Conservation (phyloP, 92 coral and sea anemone species). For the Phenganax stokvisi region DNA sequence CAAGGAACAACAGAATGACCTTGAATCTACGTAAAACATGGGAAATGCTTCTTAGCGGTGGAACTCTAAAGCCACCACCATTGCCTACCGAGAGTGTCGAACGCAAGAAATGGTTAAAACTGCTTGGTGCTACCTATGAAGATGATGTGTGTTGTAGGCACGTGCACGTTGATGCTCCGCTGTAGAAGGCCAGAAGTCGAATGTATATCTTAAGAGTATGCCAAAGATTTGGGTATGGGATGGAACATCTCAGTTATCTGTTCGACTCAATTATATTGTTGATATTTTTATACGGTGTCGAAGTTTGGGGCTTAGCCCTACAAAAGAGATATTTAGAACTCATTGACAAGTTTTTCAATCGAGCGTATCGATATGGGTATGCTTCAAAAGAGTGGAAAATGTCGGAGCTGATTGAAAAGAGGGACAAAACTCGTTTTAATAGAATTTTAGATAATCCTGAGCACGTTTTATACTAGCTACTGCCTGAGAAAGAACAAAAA, state of each 20-base stretch:
- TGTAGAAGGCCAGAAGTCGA: constrained; percentile 31
- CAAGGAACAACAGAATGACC: constrained; percentile 14
- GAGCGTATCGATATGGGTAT: constrained; percentile 1
- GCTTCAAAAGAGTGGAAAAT: not conserved
- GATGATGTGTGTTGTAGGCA: constrained; percentile 23
- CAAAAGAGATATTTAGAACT: not conserved
- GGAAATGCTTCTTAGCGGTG: constrained; percentile 4
- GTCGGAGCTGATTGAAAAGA: no score
- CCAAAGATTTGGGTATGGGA: not conserved
- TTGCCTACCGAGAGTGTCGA: not conserved
- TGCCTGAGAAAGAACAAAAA: no score
- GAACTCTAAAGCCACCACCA: not conserved
- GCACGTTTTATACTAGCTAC: no score
- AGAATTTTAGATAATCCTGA: no score
- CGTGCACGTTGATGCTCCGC: constrained; percentile 20
- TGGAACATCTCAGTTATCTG: not conserved
- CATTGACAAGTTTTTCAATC: not conserved
- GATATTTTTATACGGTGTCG: not conserved
- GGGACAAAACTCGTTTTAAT: no score
- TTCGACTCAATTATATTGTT: constrained; percentile 13
- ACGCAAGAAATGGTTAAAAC: not conserved
- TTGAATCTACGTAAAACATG: not conserved
- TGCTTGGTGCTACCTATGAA: constrained; percentile 20
- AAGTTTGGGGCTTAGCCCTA: constrained; percentile 8
- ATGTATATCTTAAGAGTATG: not conserved